Evolutionary conservation across 2,113 vertebrate species (phyloP).

Genomic region (Seriola dumerili): DNA sequence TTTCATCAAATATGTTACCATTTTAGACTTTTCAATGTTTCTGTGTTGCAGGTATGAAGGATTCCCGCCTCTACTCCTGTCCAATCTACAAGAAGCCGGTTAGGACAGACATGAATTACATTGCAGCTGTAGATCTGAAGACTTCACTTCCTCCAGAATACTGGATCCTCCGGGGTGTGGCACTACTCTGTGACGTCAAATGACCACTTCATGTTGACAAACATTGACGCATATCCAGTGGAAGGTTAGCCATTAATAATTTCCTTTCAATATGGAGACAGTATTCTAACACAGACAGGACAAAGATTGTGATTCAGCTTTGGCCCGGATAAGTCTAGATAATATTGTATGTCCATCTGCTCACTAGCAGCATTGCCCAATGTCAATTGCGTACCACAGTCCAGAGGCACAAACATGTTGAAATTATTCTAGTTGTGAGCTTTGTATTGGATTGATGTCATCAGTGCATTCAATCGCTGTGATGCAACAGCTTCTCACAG

Average conservation of each 20-base stretch:
- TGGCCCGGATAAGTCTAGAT: background rate
- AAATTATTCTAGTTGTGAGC: background rate
- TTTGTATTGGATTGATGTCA: background rate
- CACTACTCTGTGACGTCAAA: conserved; percentile 94
- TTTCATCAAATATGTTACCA: background rate
- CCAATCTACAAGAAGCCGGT: conserved; percentile 94
- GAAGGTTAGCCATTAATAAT: background rate
- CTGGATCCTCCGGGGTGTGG: conserved; percentile 94
- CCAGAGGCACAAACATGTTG: background rate
- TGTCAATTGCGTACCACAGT: background rate
- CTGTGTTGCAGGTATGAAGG: conserved; percentile 84
- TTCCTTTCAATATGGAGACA: background rate
- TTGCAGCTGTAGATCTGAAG: conserved; percentile 89
- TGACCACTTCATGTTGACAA: conserved; percentile 66
- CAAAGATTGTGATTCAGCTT: background rate
- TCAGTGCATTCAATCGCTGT: background rate
- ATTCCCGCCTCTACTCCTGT: conserved; percentile 89
- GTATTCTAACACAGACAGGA: too few species aligned
- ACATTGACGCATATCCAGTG: background rate
- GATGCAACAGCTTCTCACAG: background rate
- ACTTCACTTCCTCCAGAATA: conserved; percentile 89
- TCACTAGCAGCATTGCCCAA: background rate
- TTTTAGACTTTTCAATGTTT: conserved; percentile 13
- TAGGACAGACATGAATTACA: conserved; percentile 91
- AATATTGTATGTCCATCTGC: background rate